Evolutionary conservation across 2,888 invertebrate genomes (phyloP), one percentile per base, ranked within the genome.

Genomic region (Dorcus parallelipipedus): DNA sequence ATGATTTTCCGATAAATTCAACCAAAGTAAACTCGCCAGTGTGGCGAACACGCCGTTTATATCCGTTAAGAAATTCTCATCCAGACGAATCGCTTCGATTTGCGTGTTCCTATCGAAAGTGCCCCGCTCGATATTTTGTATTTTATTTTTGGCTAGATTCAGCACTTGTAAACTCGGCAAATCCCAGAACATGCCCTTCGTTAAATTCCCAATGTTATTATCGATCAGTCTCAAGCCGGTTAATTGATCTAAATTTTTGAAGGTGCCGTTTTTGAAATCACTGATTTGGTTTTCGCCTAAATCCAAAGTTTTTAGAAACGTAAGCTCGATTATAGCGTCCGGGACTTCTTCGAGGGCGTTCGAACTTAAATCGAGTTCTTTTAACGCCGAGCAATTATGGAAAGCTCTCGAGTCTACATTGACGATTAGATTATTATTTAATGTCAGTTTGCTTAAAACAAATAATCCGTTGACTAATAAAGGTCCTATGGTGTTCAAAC

Each of bases 211-310:
- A 73, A 92, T 91, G 74, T 90, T 89, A 79, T 97, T 97, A 72
- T 94, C 93, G 69, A 95, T 94, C 70, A 97, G 76, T 54, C 95
- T 84, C 58, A 97, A 80, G 14, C 93, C 92, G 55, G 92, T 93
- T 67, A 97, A 82, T 78, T 94, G 92, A 69, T 90, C 87, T 54
- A 97, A 81, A 75, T 93, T 91, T 73, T 86, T 87, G 73, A 97
- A 91, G 3, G 93, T 91, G 57, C 91, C 91, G 72, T 94, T 93
- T 72, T 84, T 86, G 66, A 97, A 89, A 53, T 85, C 85, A 42
- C 86, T 86, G 70, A 97, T 92, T 77, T 90, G 89, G 81, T 97
- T 97, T 79, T 95, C 94, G 51, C 94, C 95, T 71, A 97, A 82
- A 78, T 95, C 94, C 54, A 97, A 82, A 1, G 92, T 92, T 78